Conservation (phyloP, 2,888 invertebrate species). For the Cotesia congregata region DNA sequence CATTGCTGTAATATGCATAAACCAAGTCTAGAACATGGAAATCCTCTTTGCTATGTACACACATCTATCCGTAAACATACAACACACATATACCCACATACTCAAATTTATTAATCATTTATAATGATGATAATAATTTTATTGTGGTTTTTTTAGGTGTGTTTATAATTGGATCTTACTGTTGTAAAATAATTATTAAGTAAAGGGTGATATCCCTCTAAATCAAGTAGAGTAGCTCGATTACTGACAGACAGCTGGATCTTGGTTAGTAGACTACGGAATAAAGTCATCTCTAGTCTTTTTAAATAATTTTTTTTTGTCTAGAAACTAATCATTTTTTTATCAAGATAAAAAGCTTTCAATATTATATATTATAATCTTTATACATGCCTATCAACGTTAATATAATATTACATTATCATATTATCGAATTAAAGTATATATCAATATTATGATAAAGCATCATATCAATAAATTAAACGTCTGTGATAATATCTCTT, state of each 20-base stretch:
- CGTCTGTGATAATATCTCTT: background rate
- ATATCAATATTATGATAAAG: background rate
- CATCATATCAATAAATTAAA: background rate
- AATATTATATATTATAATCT: background rate
- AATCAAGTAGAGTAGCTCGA: background rate
- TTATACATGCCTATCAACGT: background rate
- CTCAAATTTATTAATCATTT: background rate
- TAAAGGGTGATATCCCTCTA: background rate
- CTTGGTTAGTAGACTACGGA: no score
- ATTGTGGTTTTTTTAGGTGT: no score
- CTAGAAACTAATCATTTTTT: background rate
- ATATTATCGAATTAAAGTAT: background rate
- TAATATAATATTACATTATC: background rate
- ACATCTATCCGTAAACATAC: constrained; percentile 12
- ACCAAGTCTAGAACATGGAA: constrained; percentile 63
- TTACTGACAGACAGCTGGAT: background rate
- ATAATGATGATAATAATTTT: background rate
- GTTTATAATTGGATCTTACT: no score
- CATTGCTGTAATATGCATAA: constrained; percentile 67
- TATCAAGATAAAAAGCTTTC: background rate
- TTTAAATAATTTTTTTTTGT: no score
- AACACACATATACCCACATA: background rate
- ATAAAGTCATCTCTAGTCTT: no score
- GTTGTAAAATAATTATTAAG: no score
- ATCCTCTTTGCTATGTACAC: constrained; percentile 65